A percentile compares a stretch with the other conserved stretches of the same genome.
phyloP scores from a whole-genome alignment of 2,888 invertebrate genomes.

The Drosophila anomalata region DNA sequence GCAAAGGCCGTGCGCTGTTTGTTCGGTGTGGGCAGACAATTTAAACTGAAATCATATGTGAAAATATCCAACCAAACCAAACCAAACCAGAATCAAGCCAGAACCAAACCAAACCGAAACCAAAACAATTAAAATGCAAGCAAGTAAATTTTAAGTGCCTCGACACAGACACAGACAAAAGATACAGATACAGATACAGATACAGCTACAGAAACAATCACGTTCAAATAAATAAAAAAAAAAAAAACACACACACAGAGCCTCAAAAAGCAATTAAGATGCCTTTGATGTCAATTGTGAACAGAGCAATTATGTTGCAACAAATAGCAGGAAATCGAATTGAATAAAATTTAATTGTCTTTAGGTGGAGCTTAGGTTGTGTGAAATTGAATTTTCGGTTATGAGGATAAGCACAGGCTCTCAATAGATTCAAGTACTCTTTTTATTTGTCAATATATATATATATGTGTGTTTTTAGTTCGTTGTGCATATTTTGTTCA shows the following conservation, averaged over 20 bases:
- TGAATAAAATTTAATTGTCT: conserved; percentile 43
- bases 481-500: conserved; percentile 46
- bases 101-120: conserved; percentile 21
- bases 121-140: conserved; percentile 52
- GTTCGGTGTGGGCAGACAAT: conserved; percentile 75
- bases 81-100: conserved; percentile 21
- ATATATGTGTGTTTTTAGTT: conserved; percentile 22
- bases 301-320: conserved; percentile 31
- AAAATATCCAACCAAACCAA: conserved; percentile 28
- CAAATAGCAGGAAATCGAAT: conserved; percentile 40
- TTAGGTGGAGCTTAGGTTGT: conserved; percentile 31
- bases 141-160: conserved; percentile 61
- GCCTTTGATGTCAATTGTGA: conserved; percentile 43
- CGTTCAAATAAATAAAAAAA: neutral
- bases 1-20: conserved; percentile 74
- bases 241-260: conserved; percentile 9
- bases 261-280: conserved; percentile 37
- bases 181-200: conserved; percentile 13
- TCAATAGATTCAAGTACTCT: conserved; percentile 24
- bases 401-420: conserved; percentile 1
- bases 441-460: conserved; percentile 31
- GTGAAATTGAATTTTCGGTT: conserved; percentile 5
- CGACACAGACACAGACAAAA: conserved; percentile 6
- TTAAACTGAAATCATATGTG: conserved; percentile 21
- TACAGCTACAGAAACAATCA: conserved; percentile 3